A percentile compares a stretch with the other conserved stretches of the same genome.
phyloP scores from a whole-genome alignment of 1,140 invertebrate species.

The Physella acuta region DNA sequence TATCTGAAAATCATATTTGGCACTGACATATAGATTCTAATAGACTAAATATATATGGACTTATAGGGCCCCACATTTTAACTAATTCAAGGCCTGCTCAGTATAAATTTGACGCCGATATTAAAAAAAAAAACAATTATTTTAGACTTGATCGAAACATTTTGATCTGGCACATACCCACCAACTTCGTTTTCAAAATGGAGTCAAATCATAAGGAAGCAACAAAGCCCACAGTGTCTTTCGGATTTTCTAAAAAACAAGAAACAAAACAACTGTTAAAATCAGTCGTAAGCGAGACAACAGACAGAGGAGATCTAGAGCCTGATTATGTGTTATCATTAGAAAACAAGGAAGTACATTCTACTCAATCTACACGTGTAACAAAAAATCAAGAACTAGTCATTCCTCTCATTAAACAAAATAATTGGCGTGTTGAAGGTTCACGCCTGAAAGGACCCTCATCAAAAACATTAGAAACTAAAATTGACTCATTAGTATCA shows the following conservation, averaged over 20 bases:
- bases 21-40: too few species aligned
- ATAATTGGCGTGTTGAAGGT: conserved; percentile 37
- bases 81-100: too few species aligned
- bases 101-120: too few species aligned
- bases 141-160: too few species aligned
- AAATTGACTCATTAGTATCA: not conserved
- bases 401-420: conserved; percentile 60
- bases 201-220: too few species aligned
- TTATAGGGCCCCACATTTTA: too few species aligned
- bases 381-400: conserved; percentile 55
- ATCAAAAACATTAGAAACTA: conserved; percentile 19
- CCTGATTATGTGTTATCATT: conserved; percentile 44
- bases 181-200: too few species aligned
- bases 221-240: conserved; percentile 37
- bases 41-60: too few species aligned
- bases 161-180: too few species aligned
- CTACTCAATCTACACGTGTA: conserved; percentile 42
- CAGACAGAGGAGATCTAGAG: conserved; percentile 29
- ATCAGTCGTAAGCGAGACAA: conserved; percentile 35
- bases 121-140: too few species aligned
- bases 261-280: conserved; percentile 39
- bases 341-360: conserved; percentile 43
- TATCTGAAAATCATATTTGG: too few species aligned
- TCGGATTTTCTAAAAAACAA: conserved; percentile 48
- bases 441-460: conserved; percentile 13